Base-by-base conservation (phyloP, 2,888 invertebrate genomes). In the Scrobipalpa atriplicella region DNA sequence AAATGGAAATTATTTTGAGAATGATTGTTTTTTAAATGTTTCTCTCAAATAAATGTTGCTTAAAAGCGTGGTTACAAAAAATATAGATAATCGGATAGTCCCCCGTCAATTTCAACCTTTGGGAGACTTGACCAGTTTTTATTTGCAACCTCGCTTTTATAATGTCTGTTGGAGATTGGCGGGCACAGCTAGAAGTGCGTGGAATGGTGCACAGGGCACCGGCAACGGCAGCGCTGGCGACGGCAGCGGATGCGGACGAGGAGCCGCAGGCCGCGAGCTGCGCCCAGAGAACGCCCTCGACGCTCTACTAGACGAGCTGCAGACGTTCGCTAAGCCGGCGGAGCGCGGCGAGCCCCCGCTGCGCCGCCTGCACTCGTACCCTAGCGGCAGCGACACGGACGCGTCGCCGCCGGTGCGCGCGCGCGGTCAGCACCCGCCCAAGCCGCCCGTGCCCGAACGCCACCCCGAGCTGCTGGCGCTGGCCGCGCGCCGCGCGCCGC, bases 281-380 rank as follows among this genome's bases (percentile, higher is more conserved):
- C 95, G 96, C 93, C 94, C 97, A 94, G 97, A 98, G 95, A 98
- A 98, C 96, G 97, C 98, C 95, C 97, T 98, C 96, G 98, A 98
- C 95, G 97, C 97, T 95, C 92, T 98, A 96, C 93, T 98, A 96
- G 97, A 97, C 89, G 98, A 98, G 89, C 94, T 98, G 73, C 97
- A 98, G 90, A 97, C 97, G 41, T 97, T 97, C 88, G 95, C 97
- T 66, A 95, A 96, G 84, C 97, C 97, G 64, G 72, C 81, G 67
- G 79, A 79, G 78, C 78, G 84, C 60, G 79, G 78, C 41, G 87
- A 93, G 56, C 94, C 94, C 13, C 94, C 95, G 16, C 90, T 97
- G 74, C 94, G 96, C 16, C 94, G 97, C 56, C 92, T 97, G 74
- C 97, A 95, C 85, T 97, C 97, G 7, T 97, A 97, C 87, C 97